Base-by-base conservation (phyloP, 2,888 invertebrate species). In the Chorisops tibialis region DNA sequence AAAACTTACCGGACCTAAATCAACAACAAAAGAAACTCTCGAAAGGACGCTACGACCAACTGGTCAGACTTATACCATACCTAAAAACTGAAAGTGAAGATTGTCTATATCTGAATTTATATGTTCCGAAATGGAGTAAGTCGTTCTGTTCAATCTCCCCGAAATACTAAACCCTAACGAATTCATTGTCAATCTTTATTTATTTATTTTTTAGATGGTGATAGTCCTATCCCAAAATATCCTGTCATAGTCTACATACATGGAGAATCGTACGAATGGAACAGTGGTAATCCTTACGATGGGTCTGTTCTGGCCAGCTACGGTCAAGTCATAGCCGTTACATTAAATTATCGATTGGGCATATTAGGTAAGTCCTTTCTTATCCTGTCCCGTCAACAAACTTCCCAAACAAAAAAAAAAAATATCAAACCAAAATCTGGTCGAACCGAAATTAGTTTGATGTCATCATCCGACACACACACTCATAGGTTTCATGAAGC, bases 281-380 rank as follows among this genome's bases (percentile, higher is more conserved):
- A 95, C 74, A 93, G 96, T 24, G 98, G 97, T 64, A 97, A 97
- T 79, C 90, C 96, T 0, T 98, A 97, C 78, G 98, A 99, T 75
- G 97, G 96, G 12, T 90, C 91, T 66, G 88, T 96, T 48, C 78
- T 99, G 68, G 89, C 98, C 14, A 89, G 93, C 64, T 95, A 93
- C 73, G 96, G 92, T n/a, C 87, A 89, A 71, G 85, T 92, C 47
- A 87, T 93, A 78, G 91, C 93, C 58, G 87, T 93, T 60, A 93
- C 93, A 1, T 79, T 93, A 63, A 93, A 93, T 78, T 93, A 87
- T 74, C 83, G 93, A 39, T 81, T 93, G 12, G 92, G 92, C 12
- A 87, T 91, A 69, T 80, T 93, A 67, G 93, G 93, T 92, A 77
- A 82, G 82, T 80, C 18, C 9, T 47, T 47, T n/a, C n/a, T n/a